Evolutionary conservation across 1,140 invertebrate species (phyloP).

Genomic region (Ephestia elutella): DNA sequence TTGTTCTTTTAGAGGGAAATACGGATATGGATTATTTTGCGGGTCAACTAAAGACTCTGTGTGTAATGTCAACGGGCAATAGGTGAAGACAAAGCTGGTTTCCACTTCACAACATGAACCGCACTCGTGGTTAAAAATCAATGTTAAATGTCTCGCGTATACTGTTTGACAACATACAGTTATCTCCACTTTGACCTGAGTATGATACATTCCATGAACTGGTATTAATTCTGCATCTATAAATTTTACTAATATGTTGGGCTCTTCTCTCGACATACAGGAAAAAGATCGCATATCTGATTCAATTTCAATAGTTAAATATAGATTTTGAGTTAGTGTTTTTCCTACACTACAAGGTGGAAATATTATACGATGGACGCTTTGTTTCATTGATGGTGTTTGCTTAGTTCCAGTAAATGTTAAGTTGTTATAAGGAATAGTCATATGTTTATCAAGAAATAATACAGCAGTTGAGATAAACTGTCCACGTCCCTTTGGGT

Average conservation of each 20-base stretch:
- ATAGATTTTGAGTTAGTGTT: conserved; percentile 29
- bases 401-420: conserved; percentile 53
- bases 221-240: conserved; percentile 25
- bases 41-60: conserved; percentile 28
- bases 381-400: conserved; percentile 39
- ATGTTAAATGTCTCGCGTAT: conserved; percentile 31
- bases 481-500: conserved; percentile 50
- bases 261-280: conserved; percentile 43
- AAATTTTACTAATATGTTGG: conserved; percentile 36
- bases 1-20: conserved; percentile 44
- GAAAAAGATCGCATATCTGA: conserved; percentile 38
- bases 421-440: conserved; percentile 54
- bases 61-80: conserved; percentile 58
- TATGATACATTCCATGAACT: conserved; percentile 23
- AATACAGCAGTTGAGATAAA: conserved; percentile 49
- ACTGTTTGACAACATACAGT: conserved; percentile 30
- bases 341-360: conserved; percentile 40
- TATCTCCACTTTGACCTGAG: conserved; percentile 38
- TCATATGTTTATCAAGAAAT: conserved; percentile 56
- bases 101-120: conserved; percentile 53
- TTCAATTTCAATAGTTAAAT: conserved; percentile 40
- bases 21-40: conserved; percentile 55
- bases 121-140: conserved; percentile 44
- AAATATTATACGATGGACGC: conserved; percentile 49
- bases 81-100: conserved; percentile 55